Percentiles rank a stretch among this genome's conserved stretches.
These are phyloP conservation scores for Aproaerema taeniolella DNA, from an alignment of 2,888 invertebrate species.

Conservation along the genomic window DNA sequence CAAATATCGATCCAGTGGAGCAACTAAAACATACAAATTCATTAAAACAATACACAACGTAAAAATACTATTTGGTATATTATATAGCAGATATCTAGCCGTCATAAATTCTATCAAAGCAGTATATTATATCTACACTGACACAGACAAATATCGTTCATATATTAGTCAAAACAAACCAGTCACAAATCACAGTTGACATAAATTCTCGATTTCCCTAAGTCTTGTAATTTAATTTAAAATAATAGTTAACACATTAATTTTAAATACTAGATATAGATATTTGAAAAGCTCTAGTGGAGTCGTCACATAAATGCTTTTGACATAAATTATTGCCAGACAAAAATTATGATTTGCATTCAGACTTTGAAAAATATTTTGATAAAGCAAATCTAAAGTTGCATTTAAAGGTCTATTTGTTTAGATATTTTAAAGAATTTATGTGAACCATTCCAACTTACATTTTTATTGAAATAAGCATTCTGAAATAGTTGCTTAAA, in stretches of 20 bases:
- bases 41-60: constrained; percentile 71
- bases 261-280: constrained; percentile 48
- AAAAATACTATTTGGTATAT: constrained; percentile 77
- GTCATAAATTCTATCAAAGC: constrained; percentile 72
- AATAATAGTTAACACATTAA: constrained; percentile 60
- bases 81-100: constrained; percentile 73
- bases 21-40: constrained; percentile 55
- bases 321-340: not conserved
- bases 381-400: not conserved
- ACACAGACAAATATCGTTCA: constrained; percentile 63
- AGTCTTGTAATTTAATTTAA: constrained; percentile 59
- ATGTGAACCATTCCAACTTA: no score
- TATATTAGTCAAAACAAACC: constrained; percentile 71
- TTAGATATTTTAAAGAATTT: no score
- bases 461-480: no score
- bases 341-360: not conserved
- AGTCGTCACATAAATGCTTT: constrained; percentile 56
- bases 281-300: constrained; percentile 42
- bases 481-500: no score
- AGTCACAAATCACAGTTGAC: constrained; percentile 77
- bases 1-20: constrained; percentile 26
- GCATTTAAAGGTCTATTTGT: no score
- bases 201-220: constrained; percentile 75
- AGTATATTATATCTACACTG: constrained; percentile 56
- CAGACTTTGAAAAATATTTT: not conserved